Evolutionary conservation across 2,888 invertebrate species (phyloP), one percentile per base, ranked within the genome.

Genomic region (Ptychoptera albimana): DNA sequence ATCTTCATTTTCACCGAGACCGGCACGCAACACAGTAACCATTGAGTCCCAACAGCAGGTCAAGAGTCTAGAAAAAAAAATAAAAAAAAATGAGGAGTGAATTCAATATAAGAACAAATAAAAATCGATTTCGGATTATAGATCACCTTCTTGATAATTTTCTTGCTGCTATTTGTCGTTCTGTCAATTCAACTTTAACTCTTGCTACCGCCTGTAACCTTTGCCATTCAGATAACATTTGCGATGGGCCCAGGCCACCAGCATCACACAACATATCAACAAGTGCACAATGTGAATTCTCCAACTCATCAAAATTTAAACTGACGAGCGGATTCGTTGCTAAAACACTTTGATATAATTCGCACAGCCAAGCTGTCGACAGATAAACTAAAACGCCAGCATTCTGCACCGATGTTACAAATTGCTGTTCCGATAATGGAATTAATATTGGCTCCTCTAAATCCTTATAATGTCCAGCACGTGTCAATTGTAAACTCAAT

Each of bases 41-140:
- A 92, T 83, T 0, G 87, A 86, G 35, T 84, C 82, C 93, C 93
- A 94, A 56, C 91, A 89, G 54, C 87, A 86, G 1, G 88, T 88
- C 42, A 94, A 63, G 32, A 93, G 78, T 46, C 76, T 23, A 23
- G 7, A 7, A 23, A 7, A 23, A 23, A 23, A 23, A 5, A 23
- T 23, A 23, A 23, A 23, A 23, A 23, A 5, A 23, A 23, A 23
- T 23, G n/a, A n/a, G n/a, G n/a, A n/a, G n/a, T n/a, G n/a, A n/a
- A n/a, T n/a, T n/a, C n/a, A n/a, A n/a, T 23, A 23, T 5, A 23
- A 23, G 7, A 23, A 23, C 3, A 23, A 23, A 23, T 5, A 23
- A 23, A 5, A 23, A 23, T 5, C 23, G 7, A 23, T 3, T 5
- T 23, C 7, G 23, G 23, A 23, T 5, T 5, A 23, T 5, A 23